Evolutionary conservation across 2,797 vertebrate species (phyloP).

Genomic region (Pogonophryne albipinna): DNA sequence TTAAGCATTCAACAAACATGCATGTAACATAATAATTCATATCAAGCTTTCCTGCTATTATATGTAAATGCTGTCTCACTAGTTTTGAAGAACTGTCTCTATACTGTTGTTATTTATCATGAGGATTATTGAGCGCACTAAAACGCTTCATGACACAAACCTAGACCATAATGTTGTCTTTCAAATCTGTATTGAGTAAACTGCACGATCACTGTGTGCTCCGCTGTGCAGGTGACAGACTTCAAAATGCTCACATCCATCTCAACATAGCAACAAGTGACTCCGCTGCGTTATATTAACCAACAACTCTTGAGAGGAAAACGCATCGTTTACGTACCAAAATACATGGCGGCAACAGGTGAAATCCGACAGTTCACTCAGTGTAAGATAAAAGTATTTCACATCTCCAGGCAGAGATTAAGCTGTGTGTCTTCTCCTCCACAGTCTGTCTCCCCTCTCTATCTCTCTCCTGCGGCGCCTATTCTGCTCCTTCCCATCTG

Average conservation of each 20-base stretch:
- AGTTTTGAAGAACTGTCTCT: background rate
- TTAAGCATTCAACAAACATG: background rate
- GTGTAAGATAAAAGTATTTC: conserved; percentile 40
- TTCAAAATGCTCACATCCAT: conserved; percentile 36
- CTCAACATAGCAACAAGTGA: conserved; percentile 76
- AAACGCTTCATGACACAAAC: background rate
- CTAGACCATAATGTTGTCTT: background rate
- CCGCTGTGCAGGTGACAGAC: conserved; percentile 51
- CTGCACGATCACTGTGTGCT: no score
- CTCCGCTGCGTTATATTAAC: conserved; percentile 12
- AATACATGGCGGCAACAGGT: conserved; percentile 66
- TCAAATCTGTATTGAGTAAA: background rate
- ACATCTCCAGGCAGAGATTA: conserved; percentile 53
- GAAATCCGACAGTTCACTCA: conserved; percentile 47
- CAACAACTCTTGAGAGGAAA: conserved; percentile 9
- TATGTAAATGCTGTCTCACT: background rate
- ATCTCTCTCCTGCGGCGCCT: conserved; percentile 44
- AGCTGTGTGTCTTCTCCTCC: conserved; percentile 41
- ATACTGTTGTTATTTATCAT: background rate
- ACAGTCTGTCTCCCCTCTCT: conserved; percentile 15
- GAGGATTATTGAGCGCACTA: background rate
- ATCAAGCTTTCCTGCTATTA: background rate
- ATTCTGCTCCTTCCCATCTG: conserved; percentile 73
- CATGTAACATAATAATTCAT: no score
- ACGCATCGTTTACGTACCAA: conserved; percentile 69